Evolutionary conservation across 2,888 invertebrate genomes (phyloP).

Genomic region (Pocota personata): DNA sequence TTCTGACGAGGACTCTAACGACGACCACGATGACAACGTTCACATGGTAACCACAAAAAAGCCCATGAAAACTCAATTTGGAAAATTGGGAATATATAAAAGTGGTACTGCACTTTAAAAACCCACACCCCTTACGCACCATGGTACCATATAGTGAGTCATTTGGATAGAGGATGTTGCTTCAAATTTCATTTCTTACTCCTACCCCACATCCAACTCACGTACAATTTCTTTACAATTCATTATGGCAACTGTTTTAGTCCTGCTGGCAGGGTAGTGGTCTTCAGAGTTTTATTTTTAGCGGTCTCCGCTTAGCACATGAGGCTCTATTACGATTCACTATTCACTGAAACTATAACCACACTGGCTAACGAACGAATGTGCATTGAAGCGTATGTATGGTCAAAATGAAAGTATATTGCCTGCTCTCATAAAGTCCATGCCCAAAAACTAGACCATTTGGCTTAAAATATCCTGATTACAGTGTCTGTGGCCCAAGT

Average conservation of each 20-base stretch:
- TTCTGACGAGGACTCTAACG: background rate
- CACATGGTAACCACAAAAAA: slow-evolving; percentile 54
- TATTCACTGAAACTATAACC: slow-evolving; percentile 18
- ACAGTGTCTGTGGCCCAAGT: background rate
- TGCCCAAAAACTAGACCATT: slow-evolving; percentile 55
- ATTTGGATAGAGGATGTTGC: background rate
- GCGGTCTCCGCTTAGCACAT: background rate
- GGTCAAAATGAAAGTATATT: background rate
- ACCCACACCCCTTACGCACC: background rate
- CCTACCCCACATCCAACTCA: background rate
- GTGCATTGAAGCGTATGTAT: slow-evolving; percentile 44
- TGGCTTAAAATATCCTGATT: slow-evolving; percentile 64
- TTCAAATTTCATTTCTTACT: background rate
- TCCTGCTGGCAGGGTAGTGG: background rate
- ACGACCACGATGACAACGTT: slow-evolving; percentile 21
- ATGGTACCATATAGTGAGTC: background rate
- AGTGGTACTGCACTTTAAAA: slow-evolving; percentile 9
- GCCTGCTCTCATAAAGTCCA: slow-evolving; percentile 32
- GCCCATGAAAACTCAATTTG: slow-evolving; percentile 49
- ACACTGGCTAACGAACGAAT: slow-evolving; percentile 20
- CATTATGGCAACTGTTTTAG: slow-evolving; percentile 42
- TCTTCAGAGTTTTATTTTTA: slow-evolving; percentile 26
- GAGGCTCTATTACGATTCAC: background rate
- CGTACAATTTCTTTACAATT: slow-evolving; percentile 44
- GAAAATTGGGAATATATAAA: slow-evolving; percentile 55